These are phyloP conservation scores for Romanogobio albipinnatus DNA, from an alignment of 2,113 vertebrate species.

Conservation along the genomic window DNA sequence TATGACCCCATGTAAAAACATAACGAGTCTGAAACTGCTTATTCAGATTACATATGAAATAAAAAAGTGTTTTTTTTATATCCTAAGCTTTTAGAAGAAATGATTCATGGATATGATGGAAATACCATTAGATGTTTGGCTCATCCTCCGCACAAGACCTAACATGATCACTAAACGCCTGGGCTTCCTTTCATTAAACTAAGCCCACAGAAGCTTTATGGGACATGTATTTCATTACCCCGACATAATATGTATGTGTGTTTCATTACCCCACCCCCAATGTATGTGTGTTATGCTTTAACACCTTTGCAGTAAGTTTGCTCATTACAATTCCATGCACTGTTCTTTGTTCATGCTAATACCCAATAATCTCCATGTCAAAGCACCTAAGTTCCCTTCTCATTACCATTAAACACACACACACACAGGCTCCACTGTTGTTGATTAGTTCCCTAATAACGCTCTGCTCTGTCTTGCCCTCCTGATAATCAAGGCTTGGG, in stretches of 20 bases:
- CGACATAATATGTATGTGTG: background rate
- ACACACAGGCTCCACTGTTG: background rate
- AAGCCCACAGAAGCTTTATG: slow-evolving; percentile 4
- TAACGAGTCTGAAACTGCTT: background rate
- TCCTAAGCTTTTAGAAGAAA: slow-evolving; percentile 4
- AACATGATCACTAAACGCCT: slow-evolving; percentile 9
- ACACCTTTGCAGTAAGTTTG: slow-evolving; percentile 20
- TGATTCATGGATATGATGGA: background rate
- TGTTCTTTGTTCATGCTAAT: slow-evolving; percentile 42
- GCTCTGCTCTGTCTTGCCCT: slow-evolving; percentile 21
- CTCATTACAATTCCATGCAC: slow-evolving; percentile 31
- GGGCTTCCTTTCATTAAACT: slow-evolving; percentile 35
- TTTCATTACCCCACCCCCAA: background rate
- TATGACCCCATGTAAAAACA: background rate
- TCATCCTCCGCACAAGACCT: background rate
- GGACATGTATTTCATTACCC: slow-evolving; percentile 29
- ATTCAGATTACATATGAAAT: background rate
- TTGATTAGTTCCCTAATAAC: slow-evolving; percentile 49
- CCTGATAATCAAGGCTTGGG: slow-evolving; percentile 51
- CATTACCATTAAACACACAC: slow-evolving; percentile 18
- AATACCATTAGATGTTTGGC: background rate
- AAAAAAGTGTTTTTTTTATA: background rate
- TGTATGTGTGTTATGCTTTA: background rate
- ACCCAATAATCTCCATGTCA: slow-evolving; percentile 50
- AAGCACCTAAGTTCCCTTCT: slow-evolving; percentile 34